Evolutionary conservation across 2,888 invertebrate species (phyloP).

Genomic region (Xanthostigma xanthostigma): DNA sequence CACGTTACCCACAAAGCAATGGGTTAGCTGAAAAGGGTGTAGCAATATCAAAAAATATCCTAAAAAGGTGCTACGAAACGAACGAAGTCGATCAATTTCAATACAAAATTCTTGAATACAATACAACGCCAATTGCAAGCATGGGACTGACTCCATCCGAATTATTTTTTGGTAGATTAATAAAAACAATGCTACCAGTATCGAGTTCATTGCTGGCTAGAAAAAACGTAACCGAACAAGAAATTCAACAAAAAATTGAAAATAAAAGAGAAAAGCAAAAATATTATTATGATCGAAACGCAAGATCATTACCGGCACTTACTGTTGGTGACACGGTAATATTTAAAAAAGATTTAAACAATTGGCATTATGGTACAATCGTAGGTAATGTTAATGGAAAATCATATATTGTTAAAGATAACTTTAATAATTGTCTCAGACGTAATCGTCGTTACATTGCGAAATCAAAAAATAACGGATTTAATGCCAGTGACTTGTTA

Average conservation of each 20-base stretch:
- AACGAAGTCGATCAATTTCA: slow-evolving; percentile 6
- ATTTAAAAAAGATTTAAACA: slow-evolving; percentile 11
- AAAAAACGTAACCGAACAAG: no score
- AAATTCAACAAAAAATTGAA: no score
- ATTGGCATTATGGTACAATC: slow-evolving; percentile 11
- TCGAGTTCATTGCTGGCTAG: no score
- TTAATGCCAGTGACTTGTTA: slow-evolving; percentile 5
- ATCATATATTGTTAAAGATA: slow-evolving; percentile 10
- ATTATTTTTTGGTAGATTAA: slow-evolving; percentile 9
- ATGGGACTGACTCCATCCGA: slow-evolving; percentile 9
- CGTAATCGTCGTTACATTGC: background rate
- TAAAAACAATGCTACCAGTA: slow-evolving; percentile 10
- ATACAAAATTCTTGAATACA: slow-evolving; percentile 13
- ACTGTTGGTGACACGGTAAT: no score
- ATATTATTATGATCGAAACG: no score
- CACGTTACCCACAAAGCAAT: no score
- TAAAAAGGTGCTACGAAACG: slow-evolving; percentile 9
- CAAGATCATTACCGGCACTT: no score
- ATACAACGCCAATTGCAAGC: slow-evolving; percentile 9
- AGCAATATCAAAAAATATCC: no score
- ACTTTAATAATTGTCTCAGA: background rate
- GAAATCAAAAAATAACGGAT: slow-evolving; percentile 1
- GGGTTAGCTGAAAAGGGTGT: no score
- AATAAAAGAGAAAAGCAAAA: no score
- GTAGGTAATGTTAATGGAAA: slow-evolving; percentile 9